These are phyloP conservation scores for Thripadectes ignobilis DNA, from an alignment of 2,797 vertebrate species.

Conservation along the genomic window DNA sequence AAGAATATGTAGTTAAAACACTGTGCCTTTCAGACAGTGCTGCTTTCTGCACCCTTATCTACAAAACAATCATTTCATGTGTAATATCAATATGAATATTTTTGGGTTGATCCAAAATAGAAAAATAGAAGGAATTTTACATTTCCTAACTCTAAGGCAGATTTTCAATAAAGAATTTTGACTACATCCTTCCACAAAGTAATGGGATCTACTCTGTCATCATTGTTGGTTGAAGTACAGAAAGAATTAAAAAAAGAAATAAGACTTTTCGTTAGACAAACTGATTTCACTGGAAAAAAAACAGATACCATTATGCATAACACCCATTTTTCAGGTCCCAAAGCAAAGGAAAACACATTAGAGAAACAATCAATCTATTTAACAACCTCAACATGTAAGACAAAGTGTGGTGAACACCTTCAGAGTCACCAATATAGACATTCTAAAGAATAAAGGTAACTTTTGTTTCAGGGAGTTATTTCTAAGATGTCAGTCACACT, in stretches of 20 bases:
- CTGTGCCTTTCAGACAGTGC: background rate
- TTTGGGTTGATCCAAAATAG: background rate
- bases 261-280: background rate
- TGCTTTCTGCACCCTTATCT: background rate
- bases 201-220: background rate
- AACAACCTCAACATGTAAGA: background rate
- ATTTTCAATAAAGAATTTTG: background rate
- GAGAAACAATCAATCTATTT: background rate
- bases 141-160: background rate
- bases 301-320: background rate
- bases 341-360: background rate
- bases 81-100: background rate
- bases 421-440: background rate
- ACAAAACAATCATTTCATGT: background rate
- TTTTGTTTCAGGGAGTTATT: background rate
- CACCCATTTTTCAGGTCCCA: background rate
- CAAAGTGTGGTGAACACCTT: background rate
- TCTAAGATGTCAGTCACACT: background rate
- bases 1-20: background rate
- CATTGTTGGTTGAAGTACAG: background rate
- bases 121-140: background rate
- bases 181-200: background rate
- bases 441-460: background rate
- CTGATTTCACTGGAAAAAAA: background rate
- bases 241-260: background rate